Base-by-base conservation (phyloP, 2,888 invertebrate species). In the Parnassius apollo region DNA sequence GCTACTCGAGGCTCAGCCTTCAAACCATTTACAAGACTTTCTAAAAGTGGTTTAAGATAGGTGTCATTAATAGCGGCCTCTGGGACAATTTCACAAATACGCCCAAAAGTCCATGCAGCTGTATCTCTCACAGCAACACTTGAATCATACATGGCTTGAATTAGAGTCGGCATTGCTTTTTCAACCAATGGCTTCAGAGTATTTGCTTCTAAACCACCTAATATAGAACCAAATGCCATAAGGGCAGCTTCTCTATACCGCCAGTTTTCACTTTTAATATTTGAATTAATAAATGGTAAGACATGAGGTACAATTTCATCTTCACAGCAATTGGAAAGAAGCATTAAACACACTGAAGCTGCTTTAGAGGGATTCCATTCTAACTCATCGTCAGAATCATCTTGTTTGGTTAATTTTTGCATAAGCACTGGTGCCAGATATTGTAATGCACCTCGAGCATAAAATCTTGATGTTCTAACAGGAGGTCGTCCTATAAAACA, bases 291-390 rank as follows among this genome's bases (percentile, higher is more conserved):
- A 85, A 99, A 99, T 22, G 99, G 99, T 75, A 99, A 92, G 12
- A 99, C 98, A 84, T 96, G 96, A 0, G 96, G 96, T n/a, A 99
- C 97, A 68, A 99, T 97, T 78, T 96, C 97, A 84, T 99, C 98
- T 86, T 99, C 99, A 81, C 99, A 99, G 81, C 99, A 99, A 55
- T 98, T 97, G 22, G 99, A 97, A 71, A 99, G 92, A 56, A 99
- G 93, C 98, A 99, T 99, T 42, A 99, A 93, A 83, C 99, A 99
- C 3, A 99, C 99, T 46, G 99, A 98, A 2, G 99, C 98, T 1
- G 99, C 99, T 92, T 99, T 99, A 71, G 98, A 97, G 0, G 99
- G 99, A 87, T 98, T 99, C 99, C 99, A 99, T 76, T 98, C 99
- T 78, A 99, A 97, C 83, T 99, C 99, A 86, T 99, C 99, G 81